Conservation (phyloP, 2,113 vertebrate species). For the Oryzias javanicus region DNA sequence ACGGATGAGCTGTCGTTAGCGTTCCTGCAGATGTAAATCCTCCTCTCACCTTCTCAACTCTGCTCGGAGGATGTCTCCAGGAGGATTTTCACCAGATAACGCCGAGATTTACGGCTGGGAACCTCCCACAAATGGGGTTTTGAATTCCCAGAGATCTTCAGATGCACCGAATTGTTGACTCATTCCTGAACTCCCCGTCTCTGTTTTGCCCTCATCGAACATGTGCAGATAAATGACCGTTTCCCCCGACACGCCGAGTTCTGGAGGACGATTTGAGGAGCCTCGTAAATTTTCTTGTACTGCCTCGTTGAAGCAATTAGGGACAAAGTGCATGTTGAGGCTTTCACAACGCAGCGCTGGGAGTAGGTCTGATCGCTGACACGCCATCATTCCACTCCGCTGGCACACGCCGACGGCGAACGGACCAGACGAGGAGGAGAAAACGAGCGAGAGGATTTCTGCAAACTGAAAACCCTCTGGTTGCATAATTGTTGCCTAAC, state of each 20-base stretch:
- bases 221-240: slow-evolving; percentile 41
- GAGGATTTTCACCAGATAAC: slow-evolving; percentile 59
- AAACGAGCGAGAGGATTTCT: background rate
- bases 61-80: slow-evolving; percentile 36
- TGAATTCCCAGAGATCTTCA: slow-evolving; percentile 59
- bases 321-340: slow-evolving; percentile 60
- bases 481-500: slow-evolving; percentile 43
- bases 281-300: slow-evolving; percentile 59
- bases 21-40: slow-evolving; percentile 62
- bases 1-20: slow-evolving; percentile 58
- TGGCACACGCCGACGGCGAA: slow-evolving; percentile 31
- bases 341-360: slow-evolving; percentile 63
- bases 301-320: slow-evolving; percentile 60
- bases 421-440: slow-evolving; percentile 3
- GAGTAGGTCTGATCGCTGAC: slow-evolving; percentile 55
- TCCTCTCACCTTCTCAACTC: slow-evolving; percentile 55
- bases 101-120: slow-evolving; percentile 61
- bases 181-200: slow-evolving; percentile 19
- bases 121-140: slow-evolving; percentile 48
- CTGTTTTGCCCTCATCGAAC: slow-evolving; percentile 23
- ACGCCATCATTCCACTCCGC: slow-evolving; percentile 49
- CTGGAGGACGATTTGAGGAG: slow-evolving; percentile 44
- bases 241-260: slow-evolving; percentile 35
- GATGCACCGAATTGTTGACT: slow-evolving; percentile 61
- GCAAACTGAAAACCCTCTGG: slow-evolving; percentile 22